Base-by-base conservation (phyloP, 2,113 vertebrate genomes). In the Aythya baeri region DNA sequence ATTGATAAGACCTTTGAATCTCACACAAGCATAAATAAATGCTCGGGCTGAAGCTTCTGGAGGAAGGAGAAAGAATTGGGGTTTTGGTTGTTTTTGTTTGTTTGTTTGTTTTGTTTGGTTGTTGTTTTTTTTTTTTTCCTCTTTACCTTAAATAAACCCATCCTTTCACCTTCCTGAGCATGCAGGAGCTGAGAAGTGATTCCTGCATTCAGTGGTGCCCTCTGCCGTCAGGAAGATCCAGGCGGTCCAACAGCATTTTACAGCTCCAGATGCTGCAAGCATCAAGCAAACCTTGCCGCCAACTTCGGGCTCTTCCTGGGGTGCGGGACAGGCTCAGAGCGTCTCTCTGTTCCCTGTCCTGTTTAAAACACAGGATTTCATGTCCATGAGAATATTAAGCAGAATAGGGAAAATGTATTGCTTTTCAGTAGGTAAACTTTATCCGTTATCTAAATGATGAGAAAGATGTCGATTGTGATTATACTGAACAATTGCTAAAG, bases 241-340 rank as follows among this genome's bases (percentile, higher is more conserved):
- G 8, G 7, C 2, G 2, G 38, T 32, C 32, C 43, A 1, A 0
- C 25, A 1, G 1, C 25, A 11, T 7, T 23, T 27, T 3, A 0
- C 21, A 20, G 25, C 29, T 76, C 50, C 25, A 1, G 3, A 23
- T 11, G 23, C 36, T 2, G 3, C 15, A 38, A 27, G 13, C 38
- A 9, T 15, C 1, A 1, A 11, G 58, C 21, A 49, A 32, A 17
- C 15, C 1, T 2, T 26, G 13, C 12, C 26, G 54, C 32, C 38
- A 27, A 15, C 16, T 9, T 1, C 0, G 13, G 8, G 7, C 36
- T 38, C 49, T 57, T 7, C 23, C 5, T 18, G 1, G 0, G 38
- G 6, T 15, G 25, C 46, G 1, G 1, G 27, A 2, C 66, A 34
- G 29, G 14, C 11, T 22, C 57, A 41, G n/a, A 68, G 9, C 10